Conservation (phyloP, 2,113 vertebrate genomes). For the Nipponia nippon region DNA sequence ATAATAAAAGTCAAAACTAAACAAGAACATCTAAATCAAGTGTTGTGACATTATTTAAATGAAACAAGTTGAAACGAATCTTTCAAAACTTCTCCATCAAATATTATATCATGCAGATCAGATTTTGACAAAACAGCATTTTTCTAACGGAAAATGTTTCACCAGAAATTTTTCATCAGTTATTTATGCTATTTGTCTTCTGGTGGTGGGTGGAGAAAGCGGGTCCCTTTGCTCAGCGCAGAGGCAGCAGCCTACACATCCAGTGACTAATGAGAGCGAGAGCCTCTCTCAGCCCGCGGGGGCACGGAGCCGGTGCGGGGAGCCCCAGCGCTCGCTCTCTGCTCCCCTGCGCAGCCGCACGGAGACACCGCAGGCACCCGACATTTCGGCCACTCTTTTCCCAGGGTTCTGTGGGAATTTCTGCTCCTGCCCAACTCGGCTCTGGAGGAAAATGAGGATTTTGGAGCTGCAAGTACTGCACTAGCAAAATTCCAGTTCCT, state of each 20-base stretch:
- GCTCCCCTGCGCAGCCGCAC: not conserved
- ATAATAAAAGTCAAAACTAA: slow-evolving; percentile 49
- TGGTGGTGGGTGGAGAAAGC: not conserved
- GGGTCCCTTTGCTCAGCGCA: not conserved
- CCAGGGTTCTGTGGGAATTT: fast-evolving
- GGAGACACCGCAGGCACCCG: not conserved
- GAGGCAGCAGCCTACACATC: not conserved
- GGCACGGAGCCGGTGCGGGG: not conserved
- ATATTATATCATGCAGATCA: not conserved
- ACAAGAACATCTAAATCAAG: slow-evolving; percentile 43
- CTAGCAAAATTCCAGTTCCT: fast-evolving
- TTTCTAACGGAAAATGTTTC: not conserved
- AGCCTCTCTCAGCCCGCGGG: not conserved
- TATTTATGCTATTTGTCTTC: not conserved
- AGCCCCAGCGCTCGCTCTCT: not conserved
- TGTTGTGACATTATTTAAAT: slow-evolving; percentile 36
- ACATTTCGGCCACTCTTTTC: not conserved
- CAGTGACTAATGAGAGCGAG: not conserved
- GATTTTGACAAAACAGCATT: not conserved
- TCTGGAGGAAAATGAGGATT: not conserved
- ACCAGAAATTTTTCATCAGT: not conserved
- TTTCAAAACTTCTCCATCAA: slow-evolving; percentile 41
- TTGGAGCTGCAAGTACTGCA: not conserved
- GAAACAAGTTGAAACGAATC: not conserved
- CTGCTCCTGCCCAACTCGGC: not conserved